These are phyloP conservation scores for Clarias fuscus DNA, from an alignment of 2,797 vertebrate genomes.

Conservation along the genomic window DNA sequence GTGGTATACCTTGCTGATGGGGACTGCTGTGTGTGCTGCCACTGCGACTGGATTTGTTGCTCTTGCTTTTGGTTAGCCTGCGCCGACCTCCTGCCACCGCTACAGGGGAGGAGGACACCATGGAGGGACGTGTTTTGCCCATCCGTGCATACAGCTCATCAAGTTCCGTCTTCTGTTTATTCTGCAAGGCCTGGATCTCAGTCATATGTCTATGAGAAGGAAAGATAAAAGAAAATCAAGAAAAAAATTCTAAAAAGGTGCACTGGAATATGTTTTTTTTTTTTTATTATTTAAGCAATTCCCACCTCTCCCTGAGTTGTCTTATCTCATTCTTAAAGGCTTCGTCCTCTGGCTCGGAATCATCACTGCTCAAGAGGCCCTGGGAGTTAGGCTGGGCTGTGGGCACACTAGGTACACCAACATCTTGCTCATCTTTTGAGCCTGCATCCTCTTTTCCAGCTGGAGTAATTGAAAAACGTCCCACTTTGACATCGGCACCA, in stretches of 20 bases:
- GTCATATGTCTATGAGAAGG: conserved; percentile 81
- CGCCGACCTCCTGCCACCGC: conserved; percentile 85
- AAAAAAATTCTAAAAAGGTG: not conserved
- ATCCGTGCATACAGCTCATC: conserved; percentile 82
- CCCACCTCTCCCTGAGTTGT: conserved; percentile 88
- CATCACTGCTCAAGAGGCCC: conserved; percentile 86
- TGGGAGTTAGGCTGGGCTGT: conserved; percentile 76
- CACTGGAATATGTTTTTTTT: not conserved
- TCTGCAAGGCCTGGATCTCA: conserved; percentile 90
- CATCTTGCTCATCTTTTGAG: conserved; percentile 61
- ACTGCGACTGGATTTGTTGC: conserved; percentile 83
- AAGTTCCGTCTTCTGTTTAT: conserved; percentile 91
- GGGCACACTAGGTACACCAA: conserved; percentile 54
- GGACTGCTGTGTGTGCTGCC: conserved; percentile 83
- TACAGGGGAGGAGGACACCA: conserved; percentile 83
- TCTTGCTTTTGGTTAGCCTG: conserved; percentile 85
- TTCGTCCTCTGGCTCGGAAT: conserved; percentile 89
- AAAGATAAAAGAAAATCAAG: not conserved
- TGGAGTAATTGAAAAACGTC: conserved; percentile 81
- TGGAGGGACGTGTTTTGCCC: conserved; percentile 83
- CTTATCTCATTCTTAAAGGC: conserved; percentile 86
- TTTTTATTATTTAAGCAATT: not conserved
- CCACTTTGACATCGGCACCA: conserved; percentile 75
- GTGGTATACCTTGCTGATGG: conserved; percentile 52
- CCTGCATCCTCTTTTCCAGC: conserved; percentile 52